Evolutionary conservation across 2,888 invertebrate genomes (phyloP), one percentile per base, ranked within the genome.

Genomic region (Calephelis perditalis): DNA sequence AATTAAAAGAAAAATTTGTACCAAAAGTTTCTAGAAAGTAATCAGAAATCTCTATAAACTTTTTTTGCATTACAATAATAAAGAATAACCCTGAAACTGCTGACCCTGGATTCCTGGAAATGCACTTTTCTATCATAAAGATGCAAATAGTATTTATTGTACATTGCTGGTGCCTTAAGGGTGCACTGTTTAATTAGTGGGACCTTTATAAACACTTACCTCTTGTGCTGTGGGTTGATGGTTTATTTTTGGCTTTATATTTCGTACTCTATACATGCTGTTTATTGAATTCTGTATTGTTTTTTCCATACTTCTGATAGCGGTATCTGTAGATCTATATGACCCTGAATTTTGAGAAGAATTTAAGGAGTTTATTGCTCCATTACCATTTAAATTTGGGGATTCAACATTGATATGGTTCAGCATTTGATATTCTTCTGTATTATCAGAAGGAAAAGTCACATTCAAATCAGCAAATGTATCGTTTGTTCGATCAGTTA

Each of bases 401-500:
- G 63, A 65, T 58, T 63, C 57, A 52, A 63, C 61, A 43, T 62
- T 68, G 59, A 63, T 68, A 56, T 71, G 63, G 56, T 71, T 58
- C 26, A 60, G 66, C 37, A 71, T 70, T 10, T 69, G 70, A 60
- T 65, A 68, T 26, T 80, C 82, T 1, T 85, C 84, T 35, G 79
- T 83, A 44, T 76, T 71, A 63, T 91, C 91, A 0, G 89, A 82
- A 10, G 90, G 81, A 62, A 91, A 90, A 0, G 91, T 86, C 0
- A 87, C 84, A 56, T 91, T 91, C 35, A 91, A 67, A 67, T 88
- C 91, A 0, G 88, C 91, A 76, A 91, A 71, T 0, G 91, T 91
- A 65, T 91, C 91, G 73, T 85, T 90, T 68, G 91, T 90, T 76
- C 89, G 82, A 66, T 89, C 88, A 46, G 89, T 90, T 56, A 86